phyloP scores from a whole-genome alignment of 2,797 vertebrate genomes.

The Anguilla megastoma region DNA sequence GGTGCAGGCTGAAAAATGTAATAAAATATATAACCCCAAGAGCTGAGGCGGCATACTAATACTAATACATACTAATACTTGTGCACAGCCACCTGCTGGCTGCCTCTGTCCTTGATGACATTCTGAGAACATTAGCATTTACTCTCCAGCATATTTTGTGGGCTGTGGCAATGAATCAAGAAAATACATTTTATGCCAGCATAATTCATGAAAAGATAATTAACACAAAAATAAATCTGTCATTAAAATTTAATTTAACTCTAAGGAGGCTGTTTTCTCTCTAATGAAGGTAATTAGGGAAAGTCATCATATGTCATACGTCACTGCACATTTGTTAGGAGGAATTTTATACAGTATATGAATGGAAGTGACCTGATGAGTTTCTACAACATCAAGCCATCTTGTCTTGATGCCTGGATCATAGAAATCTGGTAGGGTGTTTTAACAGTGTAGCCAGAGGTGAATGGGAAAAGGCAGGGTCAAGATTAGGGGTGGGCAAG shows the following conservation, averaged over 20 bases:
- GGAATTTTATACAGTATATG: neutral
- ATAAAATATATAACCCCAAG: conserved; percentile 18
- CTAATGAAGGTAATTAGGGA: conserved; percentile 7
- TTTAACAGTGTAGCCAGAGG: neutral
- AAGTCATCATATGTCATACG: neutral
- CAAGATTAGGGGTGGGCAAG: neutral
- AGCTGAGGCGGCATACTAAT: conserved; percentile 27
- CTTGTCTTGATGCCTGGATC: neutral
- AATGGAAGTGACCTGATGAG: neutral
- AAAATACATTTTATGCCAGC: neutral
- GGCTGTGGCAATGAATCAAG: neutral
- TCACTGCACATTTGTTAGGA: neutral
- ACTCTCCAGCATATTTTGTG: neutral
- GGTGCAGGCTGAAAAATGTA: conserved; percentile 38
- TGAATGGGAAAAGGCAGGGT: neutral
- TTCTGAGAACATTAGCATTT: conserved; percentile 2
- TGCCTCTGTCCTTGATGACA: neutral
- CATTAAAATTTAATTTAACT: conserved; percentile 10
- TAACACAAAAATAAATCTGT: conserved; percentile 18
- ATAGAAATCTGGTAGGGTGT: neutral
- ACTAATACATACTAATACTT: conserved; percentile 38
- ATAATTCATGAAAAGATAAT: neutral
- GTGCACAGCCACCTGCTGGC: conserved; percentile 40
- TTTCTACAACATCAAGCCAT: neutral
- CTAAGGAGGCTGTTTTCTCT: neutral